Evolutionary conservation across 2,113 vertebrate species (phyloP).

Genomic region (Sterna hirundo): DNA sequence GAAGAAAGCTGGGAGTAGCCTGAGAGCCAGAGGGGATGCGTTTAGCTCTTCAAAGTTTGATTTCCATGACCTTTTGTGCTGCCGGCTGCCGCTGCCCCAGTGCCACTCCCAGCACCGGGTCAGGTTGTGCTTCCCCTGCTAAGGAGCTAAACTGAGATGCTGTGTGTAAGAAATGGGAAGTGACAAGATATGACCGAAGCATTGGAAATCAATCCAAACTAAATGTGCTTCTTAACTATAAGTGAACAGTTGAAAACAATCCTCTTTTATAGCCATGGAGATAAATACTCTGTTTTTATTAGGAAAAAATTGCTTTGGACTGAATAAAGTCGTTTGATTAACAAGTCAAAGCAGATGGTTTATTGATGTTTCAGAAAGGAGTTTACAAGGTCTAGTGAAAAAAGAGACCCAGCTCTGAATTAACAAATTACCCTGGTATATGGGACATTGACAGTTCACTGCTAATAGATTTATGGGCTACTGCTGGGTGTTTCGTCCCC

Average conservation of each 20-base stretch:
- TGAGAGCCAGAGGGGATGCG: background rate
- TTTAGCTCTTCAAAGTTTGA: background rate
- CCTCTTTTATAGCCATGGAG: constrained; percentile 84
- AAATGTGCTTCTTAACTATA: constrained; percentile 99
- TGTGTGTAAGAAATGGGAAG: constrained; percentile 96
- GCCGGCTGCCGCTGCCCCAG: background rate
- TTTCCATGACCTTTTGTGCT: constrained; percentile 33
- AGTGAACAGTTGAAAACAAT: constrained; percentile 97
- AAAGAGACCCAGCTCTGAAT: constrained; percentile 75
- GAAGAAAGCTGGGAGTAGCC: background rate
- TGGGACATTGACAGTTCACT: constrained; percentile 79
- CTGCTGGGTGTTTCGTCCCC: constrained; percentile 74
- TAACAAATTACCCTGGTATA: constrained; percentile 79
- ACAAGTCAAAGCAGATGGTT: constrained; percentile 83
- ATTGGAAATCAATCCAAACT: constrained; percentile 99
- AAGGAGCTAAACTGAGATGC: constrained; percentile 95
- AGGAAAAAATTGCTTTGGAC: constrained; percentile 85
- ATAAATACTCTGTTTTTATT: constrained; percentile 86
- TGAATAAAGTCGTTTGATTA: constrained; percentile 86
- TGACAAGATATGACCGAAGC: constrained; percentile 98
- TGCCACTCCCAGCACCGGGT: constrained; percentile 47
- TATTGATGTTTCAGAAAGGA: constrained; percentile 84
- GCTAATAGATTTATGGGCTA: constrained; percentile 82
- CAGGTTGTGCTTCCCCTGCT: constrained; percentile 76
- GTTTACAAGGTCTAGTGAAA: constrained; percentile 82